Conservation (phyloP, 2,113 vertebrate genomes). For the Alaudala cheleensis region DNA sequence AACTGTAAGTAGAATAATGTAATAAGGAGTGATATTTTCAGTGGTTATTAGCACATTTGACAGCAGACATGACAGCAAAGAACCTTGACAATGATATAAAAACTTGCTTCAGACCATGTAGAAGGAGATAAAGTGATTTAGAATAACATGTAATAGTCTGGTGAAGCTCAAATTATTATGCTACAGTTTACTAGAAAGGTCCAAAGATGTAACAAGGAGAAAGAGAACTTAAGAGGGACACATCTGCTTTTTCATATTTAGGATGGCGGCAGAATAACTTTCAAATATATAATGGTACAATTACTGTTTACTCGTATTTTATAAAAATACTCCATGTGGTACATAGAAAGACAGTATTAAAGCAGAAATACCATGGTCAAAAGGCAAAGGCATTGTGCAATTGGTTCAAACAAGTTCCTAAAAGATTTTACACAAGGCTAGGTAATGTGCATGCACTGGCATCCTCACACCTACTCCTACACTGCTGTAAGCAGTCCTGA, state of each 20-base stretch:
- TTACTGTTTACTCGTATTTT: neutral
- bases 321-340: neutral
- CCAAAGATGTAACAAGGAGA: neutral
- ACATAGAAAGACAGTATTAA: neutral
- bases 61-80: neutral
- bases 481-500: neutral
- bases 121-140: neutral
- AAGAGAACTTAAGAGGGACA: neutral
- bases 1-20: neutral
- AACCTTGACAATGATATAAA: neutral
- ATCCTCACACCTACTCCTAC: neutral
- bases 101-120: neutral
- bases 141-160: neutral
- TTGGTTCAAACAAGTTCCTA: neutral
- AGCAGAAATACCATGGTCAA: neutral
- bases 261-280: neutral
- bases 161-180: neutral
- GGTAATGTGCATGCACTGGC: fast-evolving
- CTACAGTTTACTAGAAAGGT: neutral
- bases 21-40: neutral
- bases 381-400: neutral
- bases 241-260: neutral
- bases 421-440: neutral
- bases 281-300: neutral
- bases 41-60: neutral